Conservation (phyloP, 2,113 vertebrate species). For the Ailuropoda melanoleuca region DNA sequence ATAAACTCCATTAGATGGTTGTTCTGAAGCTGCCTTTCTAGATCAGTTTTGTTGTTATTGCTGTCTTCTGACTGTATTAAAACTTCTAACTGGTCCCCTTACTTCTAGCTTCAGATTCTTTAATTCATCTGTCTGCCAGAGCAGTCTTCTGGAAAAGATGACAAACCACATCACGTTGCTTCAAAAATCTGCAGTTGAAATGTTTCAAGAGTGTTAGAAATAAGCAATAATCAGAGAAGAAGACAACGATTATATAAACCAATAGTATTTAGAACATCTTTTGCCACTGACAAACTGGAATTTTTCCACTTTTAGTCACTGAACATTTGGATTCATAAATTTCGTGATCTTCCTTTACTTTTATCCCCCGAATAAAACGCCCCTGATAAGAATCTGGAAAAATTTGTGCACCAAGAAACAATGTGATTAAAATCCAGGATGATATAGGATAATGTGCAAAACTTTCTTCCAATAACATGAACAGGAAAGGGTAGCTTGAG, state of each 20-base stretch:
- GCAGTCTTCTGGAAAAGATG: background rate
- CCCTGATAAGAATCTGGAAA: background rate
- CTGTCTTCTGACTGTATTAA: background rate
- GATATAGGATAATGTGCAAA: background rate
- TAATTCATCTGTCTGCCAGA: background rate
- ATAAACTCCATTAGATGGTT: background rate
- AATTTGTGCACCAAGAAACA: background rate
- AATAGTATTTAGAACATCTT: background rate
- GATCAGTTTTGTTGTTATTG: background rate
- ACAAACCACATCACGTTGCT: background rate
- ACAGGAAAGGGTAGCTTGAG: background rate
- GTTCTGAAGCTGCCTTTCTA: background rate
- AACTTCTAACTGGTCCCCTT: background rate
- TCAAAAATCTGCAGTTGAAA: background rate
- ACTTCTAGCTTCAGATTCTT: background rate
- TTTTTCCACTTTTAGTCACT: background rate
- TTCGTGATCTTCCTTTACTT: background rate
- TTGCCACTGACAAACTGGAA: background rate
- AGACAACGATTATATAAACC: background rate
- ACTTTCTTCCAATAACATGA: background rate
- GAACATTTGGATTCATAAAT: background rate
- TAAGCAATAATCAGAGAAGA: background rate
- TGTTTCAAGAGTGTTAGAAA: background rate
- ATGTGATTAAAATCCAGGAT: background rate
- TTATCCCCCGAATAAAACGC: background rate